These are phyloP conservation scores for Odontamblyopus lacepedii DNA, from an alignment of 2,797 vertebrate genomes.

Conservation along the genomic window DNA sequence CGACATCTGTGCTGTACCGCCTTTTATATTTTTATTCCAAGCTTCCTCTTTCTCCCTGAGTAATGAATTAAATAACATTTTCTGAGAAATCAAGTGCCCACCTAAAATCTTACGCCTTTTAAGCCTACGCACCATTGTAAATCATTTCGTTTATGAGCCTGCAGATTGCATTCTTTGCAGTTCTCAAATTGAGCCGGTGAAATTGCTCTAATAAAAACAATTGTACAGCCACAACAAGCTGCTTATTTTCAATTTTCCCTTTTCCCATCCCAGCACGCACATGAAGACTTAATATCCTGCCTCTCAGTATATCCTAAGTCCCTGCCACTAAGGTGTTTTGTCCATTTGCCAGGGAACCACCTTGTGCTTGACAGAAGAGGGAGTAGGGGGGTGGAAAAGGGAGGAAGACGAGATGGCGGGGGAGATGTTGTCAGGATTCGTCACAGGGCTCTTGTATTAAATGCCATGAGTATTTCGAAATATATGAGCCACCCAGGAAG, in stretches of 20 bases:
- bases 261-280: constrained; percentile 28
- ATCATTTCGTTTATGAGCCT: constrained; percentile 12
- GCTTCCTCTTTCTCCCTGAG: constrained; percentile 15
- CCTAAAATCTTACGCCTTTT: not conserved
- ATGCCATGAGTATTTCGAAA: constrained; percentile 51
- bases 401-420: constrained; percentile 39
- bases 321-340: constrained; percentile 47
- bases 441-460: constrained; percentile 55
- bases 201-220: constrained; percentile 5
- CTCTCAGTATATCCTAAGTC: constrained; percentile 33
- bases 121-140: constrained; percentile 14
- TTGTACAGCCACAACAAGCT: not conserved
- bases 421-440: constrained; percentile 62
- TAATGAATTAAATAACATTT: constrained; percentile 17
- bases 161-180: constrained; percentile 4
- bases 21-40: constrained; percentile 2
- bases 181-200: constrained; percentile 8
- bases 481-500: constrained; percentile 37
- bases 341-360: constrained; percentile 52
- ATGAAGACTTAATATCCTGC: constrained; percentile 48
- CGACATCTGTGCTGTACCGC: not conserved
- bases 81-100: not conserved
- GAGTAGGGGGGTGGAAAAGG: not conserved
- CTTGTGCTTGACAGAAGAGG: constrained; percentile 42
- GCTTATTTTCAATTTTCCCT: not conserved